Evolutionary conservation across 2,888 invertebrate species (phyloP).

Genomic region (Furcula furcula): DNA sequence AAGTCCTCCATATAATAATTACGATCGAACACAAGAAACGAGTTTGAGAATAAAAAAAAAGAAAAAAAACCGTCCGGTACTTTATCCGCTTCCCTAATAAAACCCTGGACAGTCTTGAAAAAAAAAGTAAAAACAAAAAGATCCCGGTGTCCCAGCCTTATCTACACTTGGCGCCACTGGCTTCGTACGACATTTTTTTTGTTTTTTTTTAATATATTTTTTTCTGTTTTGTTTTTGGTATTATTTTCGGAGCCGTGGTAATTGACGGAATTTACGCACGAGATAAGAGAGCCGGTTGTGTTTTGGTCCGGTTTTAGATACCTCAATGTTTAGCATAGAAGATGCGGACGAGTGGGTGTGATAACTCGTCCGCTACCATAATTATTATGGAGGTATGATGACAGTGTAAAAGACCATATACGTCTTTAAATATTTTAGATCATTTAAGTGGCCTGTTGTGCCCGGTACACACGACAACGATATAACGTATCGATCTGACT

Average conservation of each 20-base stretch:
- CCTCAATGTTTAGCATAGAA: too few species aligned
- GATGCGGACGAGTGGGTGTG: too few species aligned
- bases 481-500: too few species aligned
- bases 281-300: constrained; percentile 52
- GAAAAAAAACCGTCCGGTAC: constrained; percentile 18
- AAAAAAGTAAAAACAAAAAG: constrained; percentile 52
- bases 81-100: constrained; percentile 48
- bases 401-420: too few species aligned
- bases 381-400: too few species aligned
- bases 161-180: constrained; percentile 64
- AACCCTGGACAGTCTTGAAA: constrained; percentile 21
- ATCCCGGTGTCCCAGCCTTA: constrained; percentile 47
- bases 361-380: too few species aligned
- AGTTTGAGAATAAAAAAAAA: constrained; percentile 12
- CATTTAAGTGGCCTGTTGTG: too few species aligned
- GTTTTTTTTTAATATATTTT: too few species aligned
- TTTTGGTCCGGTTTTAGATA: too few species aligned
- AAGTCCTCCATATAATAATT: constrained; percentile 4
- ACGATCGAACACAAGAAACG: constrained; percentile 23
- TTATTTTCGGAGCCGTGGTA: constrained; percentile 42
- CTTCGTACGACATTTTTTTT: constrained; percentile 30
- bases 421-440: too few species aligned
- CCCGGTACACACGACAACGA: too few species aligned
- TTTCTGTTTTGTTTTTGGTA: too few species aligned
- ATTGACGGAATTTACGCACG: constrained; percentile 69